Conservation (phyloP, 2,113 vertebrate genomes). For the Takifugu bimaculatus region DNA sequence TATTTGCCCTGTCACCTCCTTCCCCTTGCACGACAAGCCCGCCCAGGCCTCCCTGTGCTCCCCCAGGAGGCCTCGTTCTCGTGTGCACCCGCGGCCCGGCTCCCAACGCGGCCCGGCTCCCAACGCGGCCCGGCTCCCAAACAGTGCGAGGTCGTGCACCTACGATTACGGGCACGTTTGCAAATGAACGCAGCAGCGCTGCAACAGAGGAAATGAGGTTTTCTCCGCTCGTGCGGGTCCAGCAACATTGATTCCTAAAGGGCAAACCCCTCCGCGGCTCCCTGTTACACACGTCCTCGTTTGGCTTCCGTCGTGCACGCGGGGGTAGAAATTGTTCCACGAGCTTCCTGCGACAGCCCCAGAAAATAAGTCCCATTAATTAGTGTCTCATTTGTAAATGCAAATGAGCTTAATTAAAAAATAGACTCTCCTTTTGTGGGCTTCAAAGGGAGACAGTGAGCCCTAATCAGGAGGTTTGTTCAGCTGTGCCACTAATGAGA, state of each 20-base stretch:
- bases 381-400: slow-evolving; percentile 79
- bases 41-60: slow-evolving; percentile 13
- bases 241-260: background rate
- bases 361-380: slow-evolving; percentile 72
- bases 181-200: background rate
- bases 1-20: slow-evolving; percentile 62
- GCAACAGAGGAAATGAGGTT: background rate
- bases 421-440: slow-evolving; percentile 69
- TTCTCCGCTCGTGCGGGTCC: too few relatives aligned
- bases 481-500: slow-evolving; percentile 76
- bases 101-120: slow-evolving; percentile 5
- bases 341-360: slow-evolving; percentile 37
- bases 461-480: slow-evolving; percentile 75
- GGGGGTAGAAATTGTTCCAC: slow-evolving; percentile 42
- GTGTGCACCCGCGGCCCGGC: slow-evolving; percentile 4
- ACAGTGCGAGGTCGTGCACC: slow-evolving; percentile 3
- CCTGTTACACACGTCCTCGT: slow-evolving; percentile 10
- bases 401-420: slow-evolving; percentile 79
- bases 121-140: slow-evolving; percentile 2
- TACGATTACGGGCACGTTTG: background rate
- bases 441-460: slow-evolving; percentile 70
- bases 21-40: slow-evolving; percentile 44
- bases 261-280: slow-evolving; percentile 1
- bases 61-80: background rate
- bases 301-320: slow-evolving; percentile 12